Conservation (phyloP, 1,140 invertebrate species). For the Caenorhabditis latens region DNA sequence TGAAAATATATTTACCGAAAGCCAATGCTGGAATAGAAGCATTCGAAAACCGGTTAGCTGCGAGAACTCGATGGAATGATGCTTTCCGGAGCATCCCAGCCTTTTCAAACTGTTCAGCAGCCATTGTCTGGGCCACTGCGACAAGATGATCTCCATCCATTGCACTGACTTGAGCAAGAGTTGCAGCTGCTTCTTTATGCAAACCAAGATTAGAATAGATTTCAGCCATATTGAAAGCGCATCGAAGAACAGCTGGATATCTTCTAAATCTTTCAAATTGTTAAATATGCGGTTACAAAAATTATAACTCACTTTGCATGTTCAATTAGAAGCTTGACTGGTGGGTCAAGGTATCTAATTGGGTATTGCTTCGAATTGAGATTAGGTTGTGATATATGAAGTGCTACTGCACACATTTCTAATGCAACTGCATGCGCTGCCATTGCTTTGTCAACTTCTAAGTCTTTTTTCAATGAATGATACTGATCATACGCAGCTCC, state of each 20-base stretch:
- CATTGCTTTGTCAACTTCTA: slow-evolving; percentile 95
- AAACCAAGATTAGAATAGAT: slow-evolving; percentile 13
- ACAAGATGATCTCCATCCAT: slow-evolving; percentile 61
- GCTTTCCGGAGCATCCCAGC: slow-evolving; percentile 55
- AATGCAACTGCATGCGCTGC: slow-evolving; percentile 82
- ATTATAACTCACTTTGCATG: slow-evolving; percentile 13
- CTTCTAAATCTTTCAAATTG: neutral
- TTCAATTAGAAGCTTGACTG: neutral
- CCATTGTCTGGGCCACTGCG: slow-evolving; percentile 37
- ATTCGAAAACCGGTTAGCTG: slow-evolving; percentile 58
- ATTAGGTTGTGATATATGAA: slow-evolving; percentile 9
- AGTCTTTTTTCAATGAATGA: slow-evolving; percentile 94
- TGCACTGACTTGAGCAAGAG: neutral
- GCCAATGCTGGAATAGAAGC: slow-evolving; percentile 4
- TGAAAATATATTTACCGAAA: neutral
- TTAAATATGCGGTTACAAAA: neutral
- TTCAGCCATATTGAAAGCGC: slow-evolving; percentile 15
- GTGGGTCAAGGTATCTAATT: slow-evolving; percentile 15
- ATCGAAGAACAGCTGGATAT: slow-evolving; percentile 9
- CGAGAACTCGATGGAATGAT: slow-evolving; percentile 60
- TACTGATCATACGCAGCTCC: slow-evolving; percentile 91
- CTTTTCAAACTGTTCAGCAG: slow-evolving; percentile 56
- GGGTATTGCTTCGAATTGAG: slow-evolving; percentile 6
- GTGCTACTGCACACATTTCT: slow-evolving; percentile 73
- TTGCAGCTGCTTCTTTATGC: slow-evolving; percentile 28